Percentiles rank a stretch among this genome's conserved stretches.
phyloP scores from a whole-genome alignment of 2,888 invertebrate genomes.

The Lasioglossum malachurum region DNA sequence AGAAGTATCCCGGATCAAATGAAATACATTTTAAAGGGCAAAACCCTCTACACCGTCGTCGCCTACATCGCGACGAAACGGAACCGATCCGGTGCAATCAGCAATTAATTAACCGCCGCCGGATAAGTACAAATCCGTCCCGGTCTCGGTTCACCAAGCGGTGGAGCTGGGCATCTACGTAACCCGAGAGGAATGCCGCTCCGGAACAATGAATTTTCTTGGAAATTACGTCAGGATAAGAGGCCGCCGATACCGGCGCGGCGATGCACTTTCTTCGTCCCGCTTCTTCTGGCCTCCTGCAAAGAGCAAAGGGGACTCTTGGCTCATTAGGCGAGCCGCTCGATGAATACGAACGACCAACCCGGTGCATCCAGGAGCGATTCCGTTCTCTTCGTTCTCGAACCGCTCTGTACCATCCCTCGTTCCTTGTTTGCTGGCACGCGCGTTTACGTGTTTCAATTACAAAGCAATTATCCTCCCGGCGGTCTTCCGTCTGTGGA shows the following conservation, averaged over 20 bases:
- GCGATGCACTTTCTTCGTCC: constrained; percentile 19
- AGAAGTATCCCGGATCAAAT: not conserved
- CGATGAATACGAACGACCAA: constrained; percentile 24
- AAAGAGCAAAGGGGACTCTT: constrained; percentile 54
- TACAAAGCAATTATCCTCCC: constrained; percentile 60
- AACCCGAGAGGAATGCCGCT: constrained; percentile 19
- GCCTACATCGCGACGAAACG: constrained; percentile 7
- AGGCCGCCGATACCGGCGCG: constrained; percentile 24
- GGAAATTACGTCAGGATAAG: constrained; percentile 28
- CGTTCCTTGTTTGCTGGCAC: constrained; percentile 49
- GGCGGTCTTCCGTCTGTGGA: constrained; percentile 19
- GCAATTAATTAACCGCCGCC: constrained; percentile 45
- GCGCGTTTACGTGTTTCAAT: constrained; percentile 64
- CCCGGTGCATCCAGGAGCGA: constrained; percentile 29
- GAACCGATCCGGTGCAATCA: constrained; percentile 3
- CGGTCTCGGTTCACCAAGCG: not conserved
- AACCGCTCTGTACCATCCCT: constrained; percentile 33
- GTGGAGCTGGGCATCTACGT: not conserved
- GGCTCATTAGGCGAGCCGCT: constrained; percentile 63
- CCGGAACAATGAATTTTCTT: constrained; percentile 35
- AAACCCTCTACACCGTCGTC: constrained; percentile 10
- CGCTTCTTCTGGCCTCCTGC: constrained; percentile 29
- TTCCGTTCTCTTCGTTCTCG: constrained; percentile 19
- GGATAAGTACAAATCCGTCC: constrained; percentile 36
- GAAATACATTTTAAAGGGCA: constrained; percentile 15